Percentiles rank a stretch among this genome's conserved stretches.
These are phyloP conservation scores for Planococcus citri DNA, from an alignment of 1,140 invertebrate genomes.

Conservation along the genomic window DNA sequence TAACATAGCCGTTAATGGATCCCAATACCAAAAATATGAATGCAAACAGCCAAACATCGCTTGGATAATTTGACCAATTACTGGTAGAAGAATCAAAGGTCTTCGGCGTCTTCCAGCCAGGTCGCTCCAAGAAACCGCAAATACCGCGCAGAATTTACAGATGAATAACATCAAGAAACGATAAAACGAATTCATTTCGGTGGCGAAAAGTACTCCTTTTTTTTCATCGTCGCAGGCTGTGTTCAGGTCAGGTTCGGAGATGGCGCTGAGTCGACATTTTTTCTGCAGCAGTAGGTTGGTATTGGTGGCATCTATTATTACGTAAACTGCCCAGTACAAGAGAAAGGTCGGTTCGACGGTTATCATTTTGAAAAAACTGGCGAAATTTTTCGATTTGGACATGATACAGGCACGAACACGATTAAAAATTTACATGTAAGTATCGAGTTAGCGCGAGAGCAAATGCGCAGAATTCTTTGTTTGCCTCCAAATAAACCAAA, in stretches of 20 bases:
- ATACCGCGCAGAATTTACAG: background rate
- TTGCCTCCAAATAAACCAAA: no score
- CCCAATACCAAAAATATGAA: slow-evolving; percentile 37
- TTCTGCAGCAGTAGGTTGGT: background rate
- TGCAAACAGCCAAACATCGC: slow-evolving; percentile 33
- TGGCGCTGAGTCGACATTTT: background rate
- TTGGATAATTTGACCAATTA: slow-evolving; percentile 27
- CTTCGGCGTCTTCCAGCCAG: slow-evolving; percentile 32
- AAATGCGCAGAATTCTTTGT: no score
- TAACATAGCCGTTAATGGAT: slow-evolving; percentile 28
- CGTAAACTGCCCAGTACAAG: background rate
- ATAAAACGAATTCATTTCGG: slow-evolving; percentile 9
- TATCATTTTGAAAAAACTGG: background rate
- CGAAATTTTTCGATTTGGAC: background rate
- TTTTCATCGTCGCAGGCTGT: background rate
- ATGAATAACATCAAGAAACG: slow-evolving; percentile 4
- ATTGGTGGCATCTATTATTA: background rate
- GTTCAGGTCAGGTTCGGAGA: background rate
- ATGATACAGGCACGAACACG: no score
- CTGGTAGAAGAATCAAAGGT: slow-evolving; percentile 35
- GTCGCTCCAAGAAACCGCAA: slow-evolving; percentile 29
- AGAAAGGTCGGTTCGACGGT: background rate
- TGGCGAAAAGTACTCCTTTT: background rate
- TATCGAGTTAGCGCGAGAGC: no score
- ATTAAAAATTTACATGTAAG: no score